Percentiles rank a stretch among this genome's conserved stretches.
phyloP scores from a whole-genome alignment of 1,140 invertebrate genomes.

The Drosophila lowei region DNA sequence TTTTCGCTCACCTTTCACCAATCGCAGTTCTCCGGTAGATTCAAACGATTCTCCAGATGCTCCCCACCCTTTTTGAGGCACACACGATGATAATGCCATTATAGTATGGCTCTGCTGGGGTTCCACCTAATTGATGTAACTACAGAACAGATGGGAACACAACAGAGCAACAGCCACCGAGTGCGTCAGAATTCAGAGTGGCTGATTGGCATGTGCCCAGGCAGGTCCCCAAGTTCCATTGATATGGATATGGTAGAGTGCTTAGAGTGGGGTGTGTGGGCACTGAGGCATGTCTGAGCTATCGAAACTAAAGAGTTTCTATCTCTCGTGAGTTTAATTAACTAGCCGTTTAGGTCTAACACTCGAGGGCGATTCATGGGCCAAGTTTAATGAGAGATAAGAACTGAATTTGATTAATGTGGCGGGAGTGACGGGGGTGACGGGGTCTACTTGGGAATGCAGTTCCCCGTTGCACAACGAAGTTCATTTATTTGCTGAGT shows the following conservation, averaged over 20 bases:
- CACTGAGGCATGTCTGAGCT: constrained; percentile 3
- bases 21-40: constrained; percentile 31
- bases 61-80: constrained; percentile 11
- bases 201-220: constrained; percentile 41
- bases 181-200: constrained; percentile 15
- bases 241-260: constrained; percentile 3
- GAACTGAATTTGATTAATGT: constrained; percentile 39
- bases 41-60: constrained; percentile 14
- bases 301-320: neutral
- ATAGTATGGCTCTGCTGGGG: constrained; percentile 25
- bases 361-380: constrained; percentile 1
- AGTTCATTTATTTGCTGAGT: constrained; percentile 8
- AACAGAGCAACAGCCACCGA: constrained; percentile 15
- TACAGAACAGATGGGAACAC: constrained; percentile 8
- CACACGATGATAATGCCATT: constrained; percentile 43
- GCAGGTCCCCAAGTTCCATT: constrained; percentile 8
- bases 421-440: neutral
- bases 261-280: no score
- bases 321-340: constrained; percentile 20
- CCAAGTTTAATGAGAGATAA: constrained; percentile 38
- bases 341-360: constrained; percentile 11
- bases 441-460: constrained; percentile 24
- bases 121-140: constrained; percentile 51
- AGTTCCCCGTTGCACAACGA: constrained; percentile 1
- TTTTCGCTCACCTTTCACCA: neutral